phyloP scores from a whole-genome alignment of 1,140 invertebrate genomes.

The Pissodes strobi region DNA sequence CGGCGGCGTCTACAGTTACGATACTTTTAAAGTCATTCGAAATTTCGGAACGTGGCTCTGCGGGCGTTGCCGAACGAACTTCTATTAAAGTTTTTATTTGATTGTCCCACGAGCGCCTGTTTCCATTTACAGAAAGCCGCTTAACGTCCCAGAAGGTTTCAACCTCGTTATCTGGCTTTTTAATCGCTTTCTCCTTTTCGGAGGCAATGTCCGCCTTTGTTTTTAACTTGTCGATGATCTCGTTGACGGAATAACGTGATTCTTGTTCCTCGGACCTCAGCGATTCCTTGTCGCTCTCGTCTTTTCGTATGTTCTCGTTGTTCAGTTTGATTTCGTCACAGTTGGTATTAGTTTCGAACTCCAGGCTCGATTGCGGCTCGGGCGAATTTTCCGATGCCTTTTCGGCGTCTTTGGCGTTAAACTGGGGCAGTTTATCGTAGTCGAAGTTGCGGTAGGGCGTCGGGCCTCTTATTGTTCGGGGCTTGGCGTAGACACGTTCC shows the following conservation, averaged over 20 bases:
- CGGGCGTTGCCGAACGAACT: conserved; percentile 29
- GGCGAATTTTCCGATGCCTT: conserved; percentile 4
- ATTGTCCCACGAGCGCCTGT: not conserved
- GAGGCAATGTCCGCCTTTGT: not conserved
- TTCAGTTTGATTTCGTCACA: conserved; percentile 49
- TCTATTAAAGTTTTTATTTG: conserved; percentile 46
- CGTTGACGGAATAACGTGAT: not conserved
- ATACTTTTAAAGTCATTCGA: conserved; percentile 50
- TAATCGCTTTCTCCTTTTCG: not conserved
- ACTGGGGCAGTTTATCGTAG: conserved; percentile 25
- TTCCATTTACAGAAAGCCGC: not conserved
- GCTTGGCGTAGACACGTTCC: conserved; percentile 38
- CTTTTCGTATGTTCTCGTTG: conserved; percentile 44
- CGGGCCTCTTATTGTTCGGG: conserved; percentile 48
- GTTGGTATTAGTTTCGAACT: conserved; percentile 48
- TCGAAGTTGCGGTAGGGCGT: conserved; percentile 41
- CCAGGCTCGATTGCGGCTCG: conserved; percentile 35
- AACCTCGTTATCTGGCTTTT: not conserved
- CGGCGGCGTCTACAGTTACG: conserved; percentile 45
- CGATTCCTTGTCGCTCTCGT: not conserved
- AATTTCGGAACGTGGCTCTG: not conserved
- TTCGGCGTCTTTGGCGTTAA: not conserved
- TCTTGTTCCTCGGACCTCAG: conserved; percentile 2
- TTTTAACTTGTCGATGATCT: conserved; percentile 7
- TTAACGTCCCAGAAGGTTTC: not conserved